phyloP scores from a whole-genome alignment of 2,113 vertebrate species.

The Oreochromis niloticus region DNA sequence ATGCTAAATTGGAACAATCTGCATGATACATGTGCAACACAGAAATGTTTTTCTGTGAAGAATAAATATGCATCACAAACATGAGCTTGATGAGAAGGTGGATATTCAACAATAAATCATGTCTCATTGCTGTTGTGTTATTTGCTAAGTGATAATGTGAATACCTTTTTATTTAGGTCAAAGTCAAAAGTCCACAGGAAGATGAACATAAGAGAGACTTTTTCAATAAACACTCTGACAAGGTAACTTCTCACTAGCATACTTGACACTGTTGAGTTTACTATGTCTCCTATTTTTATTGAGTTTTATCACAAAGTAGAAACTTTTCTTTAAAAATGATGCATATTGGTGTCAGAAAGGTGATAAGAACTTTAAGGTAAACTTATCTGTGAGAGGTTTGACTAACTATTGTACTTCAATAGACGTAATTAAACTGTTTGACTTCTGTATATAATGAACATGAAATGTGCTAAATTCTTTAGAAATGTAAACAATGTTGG shows the following conservation, averaged over 20 bases:
- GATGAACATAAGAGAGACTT: background rate
- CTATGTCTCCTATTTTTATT: background rate
- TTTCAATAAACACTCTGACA: background rate
- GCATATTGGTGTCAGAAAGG: too few relatives aligned
- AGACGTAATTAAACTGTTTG: too few relatives aligned
- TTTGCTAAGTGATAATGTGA: background rate
- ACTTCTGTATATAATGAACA: too few relatives aligned
- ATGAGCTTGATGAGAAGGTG: background rate
- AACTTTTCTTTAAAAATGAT: background rate
- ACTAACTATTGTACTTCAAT: too few relatives aligned
- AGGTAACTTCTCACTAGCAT: background rate
- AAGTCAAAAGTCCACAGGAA: background rate
- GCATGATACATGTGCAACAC: too few relatives aligned
- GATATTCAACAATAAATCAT: background rate
- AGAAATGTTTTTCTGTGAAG: too few relatives aligned
- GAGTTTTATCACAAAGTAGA: background rate
- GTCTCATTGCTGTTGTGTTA: background rate
- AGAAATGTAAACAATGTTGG: too few relatives aligned
- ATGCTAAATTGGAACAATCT: background rate
- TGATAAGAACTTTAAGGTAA: too few relatives aligned
- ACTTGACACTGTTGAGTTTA: background rate
- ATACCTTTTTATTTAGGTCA: background rate
- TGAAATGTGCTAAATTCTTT: too few relatives aligned
- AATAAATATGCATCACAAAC: accelerated
- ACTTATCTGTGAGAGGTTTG: too few relatives aligned